Base-by-base conservation (phyloP, 2,888 invertebrate species). In the Hyalella azteca region DNA sequence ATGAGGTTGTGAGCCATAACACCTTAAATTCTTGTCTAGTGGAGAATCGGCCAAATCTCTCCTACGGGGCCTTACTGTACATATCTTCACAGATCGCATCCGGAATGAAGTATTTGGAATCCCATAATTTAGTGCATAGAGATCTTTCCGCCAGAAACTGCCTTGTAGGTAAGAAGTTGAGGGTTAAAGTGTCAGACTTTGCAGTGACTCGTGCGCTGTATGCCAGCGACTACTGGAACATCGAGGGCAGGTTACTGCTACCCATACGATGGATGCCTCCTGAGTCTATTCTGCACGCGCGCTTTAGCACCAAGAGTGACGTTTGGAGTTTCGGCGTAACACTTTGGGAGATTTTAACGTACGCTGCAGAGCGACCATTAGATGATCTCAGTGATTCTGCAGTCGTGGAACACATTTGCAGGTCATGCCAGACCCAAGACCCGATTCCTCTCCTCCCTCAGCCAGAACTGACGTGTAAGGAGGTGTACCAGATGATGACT, bases 211-310 rank as follows among this genome's bases (percentile, higher is more conserved):
- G 93, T 85, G 90, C 90, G 86, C 90, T 92, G 83, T 94, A 94
- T 88, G 89, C 91, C 77, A 90, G 91, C 81, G 95, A 95, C 88
- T 95, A 95, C 88, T 94, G 93, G 89, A 91, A 92, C 87, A 89
- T 90, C 78, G 93, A 93, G 86, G 93, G 92, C 80, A 89, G 91
- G 83, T 91, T 91, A 81, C 87, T 88, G 50, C 89, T 95, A 86
- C 96, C 96, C 0, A 91, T 96, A 80, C 91, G 96, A 77, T 95
- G 95, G 95, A 95, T 95, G 90, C 93, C 95, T 0, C 95, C 95
- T 94, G 95, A 95, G 88, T 92, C 93, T 0, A 92, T 94, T 81
- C 91, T 94, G 81, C 88, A 96, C 95, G 93, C 93, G 76, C 93
- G 93, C 88, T 95, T 95, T 88, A 94, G 93, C 48, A 92, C 92